These are phyloP conservation scores for Apistogramma diplotaenia DNA, from an alignment of 2,113 vertebrate genomes.

Conservation along the genomic window DNA sequence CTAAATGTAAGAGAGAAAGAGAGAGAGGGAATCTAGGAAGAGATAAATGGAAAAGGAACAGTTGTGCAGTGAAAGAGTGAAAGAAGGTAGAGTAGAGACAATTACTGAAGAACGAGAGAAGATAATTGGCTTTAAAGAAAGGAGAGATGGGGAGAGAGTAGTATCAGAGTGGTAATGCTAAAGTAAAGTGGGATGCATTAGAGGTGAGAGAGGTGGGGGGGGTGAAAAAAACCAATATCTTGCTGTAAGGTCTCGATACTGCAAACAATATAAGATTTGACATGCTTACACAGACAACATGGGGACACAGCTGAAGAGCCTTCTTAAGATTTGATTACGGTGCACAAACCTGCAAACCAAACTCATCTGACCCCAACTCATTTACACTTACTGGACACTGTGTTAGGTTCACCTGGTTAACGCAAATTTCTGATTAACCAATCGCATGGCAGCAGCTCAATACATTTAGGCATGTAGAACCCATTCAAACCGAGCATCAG, in stretches of 20 bases:
- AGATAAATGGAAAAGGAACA: conserved; percentile 12
- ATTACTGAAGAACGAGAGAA: not conserved
- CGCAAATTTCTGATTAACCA: not conserved
- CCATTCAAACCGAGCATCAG: not conserved
- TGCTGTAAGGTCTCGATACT: not conserved
- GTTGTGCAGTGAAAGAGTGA: conserved; percentile 1
- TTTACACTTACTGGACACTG: too few relatives aligned
- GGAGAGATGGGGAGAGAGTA: not conserved
- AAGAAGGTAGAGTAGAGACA: conserved; percentile 3
- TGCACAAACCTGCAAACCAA: not conserved
- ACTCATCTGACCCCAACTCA: not conserved
- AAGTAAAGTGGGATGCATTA: conserved; percentile 43
- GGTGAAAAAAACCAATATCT: not conserved
- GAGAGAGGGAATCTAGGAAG: not conserved
- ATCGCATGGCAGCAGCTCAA: not conserved
- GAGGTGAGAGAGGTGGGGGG: conserved; percentile 23
- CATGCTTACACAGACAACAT: not conserved
- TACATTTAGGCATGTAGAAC: not conserved
- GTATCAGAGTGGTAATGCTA: conserved; percentile 16
- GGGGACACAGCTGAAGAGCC: not conserved
- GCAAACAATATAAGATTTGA: not conserved
- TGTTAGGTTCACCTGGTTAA: too few relatives aligned
- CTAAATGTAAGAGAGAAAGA: not conserved
- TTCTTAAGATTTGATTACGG: not conserved
- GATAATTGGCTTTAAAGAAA: not conserved